These are phyloP conservation scores for Ascidia mentula DNA, from an alignment of 23 tunicate genomes.

Conservation along the genomic window DNA sequence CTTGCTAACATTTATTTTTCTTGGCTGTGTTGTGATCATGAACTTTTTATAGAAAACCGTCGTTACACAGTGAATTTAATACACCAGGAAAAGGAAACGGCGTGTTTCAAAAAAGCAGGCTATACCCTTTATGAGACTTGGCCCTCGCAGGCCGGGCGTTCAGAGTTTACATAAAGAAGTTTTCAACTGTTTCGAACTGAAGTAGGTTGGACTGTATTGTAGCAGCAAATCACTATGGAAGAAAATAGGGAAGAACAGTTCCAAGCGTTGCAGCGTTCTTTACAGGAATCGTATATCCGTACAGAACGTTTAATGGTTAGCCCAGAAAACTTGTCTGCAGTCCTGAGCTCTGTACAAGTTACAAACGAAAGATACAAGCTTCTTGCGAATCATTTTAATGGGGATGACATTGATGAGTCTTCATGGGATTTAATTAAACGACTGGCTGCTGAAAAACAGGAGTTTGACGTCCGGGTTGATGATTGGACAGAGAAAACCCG, in stretches of 20 bases:
- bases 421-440: neutral
- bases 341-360: neutral
- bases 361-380: neutral
- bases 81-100: too few relatives aligned
- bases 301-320: neutral
- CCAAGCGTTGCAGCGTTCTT: neutral
- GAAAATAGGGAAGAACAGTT: neutral
- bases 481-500: neutral
- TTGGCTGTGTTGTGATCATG: too few relatives aligned
- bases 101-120: neutral
- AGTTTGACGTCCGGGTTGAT: neutral
- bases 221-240: neutral
- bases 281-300: neutral
- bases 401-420: neutral
- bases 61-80: too few relatives aligned
- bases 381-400: neutral
- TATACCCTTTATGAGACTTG: slow-evolving; percentile 1
- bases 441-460: neutral
- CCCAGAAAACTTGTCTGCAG: neutral
- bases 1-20: too few relatives aligned
- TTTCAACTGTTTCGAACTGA: neutral
- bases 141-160: slow-evolving; percentile 1
- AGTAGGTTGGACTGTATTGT: neutral
- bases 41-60: too few relatives aligned
- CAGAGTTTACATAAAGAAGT: slow-evolving; percentile 6